Percentiles rank a stretch among this genome's conserved stretches.
Evolutionary conservation across 2,888 invertebrate genomes (phyloP).

Genomic region (Craniophora ligustri): DNA sequence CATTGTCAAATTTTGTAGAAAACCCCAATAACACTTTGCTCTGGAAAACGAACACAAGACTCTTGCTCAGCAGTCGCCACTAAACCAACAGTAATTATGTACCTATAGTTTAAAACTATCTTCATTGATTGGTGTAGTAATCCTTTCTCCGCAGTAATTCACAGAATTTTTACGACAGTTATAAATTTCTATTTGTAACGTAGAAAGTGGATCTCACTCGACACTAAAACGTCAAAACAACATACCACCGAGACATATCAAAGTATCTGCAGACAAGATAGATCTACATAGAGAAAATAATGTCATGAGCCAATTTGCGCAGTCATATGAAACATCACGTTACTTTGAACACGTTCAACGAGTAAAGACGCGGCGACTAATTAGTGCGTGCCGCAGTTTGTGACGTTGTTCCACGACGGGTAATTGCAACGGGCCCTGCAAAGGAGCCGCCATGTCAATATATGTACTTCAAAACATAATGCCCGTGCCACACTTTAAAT

Average conservation of each 20-base stretch:
- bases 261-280: neutral
- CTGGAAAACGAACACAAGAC: no score
- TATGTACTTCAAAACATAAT: neutral
- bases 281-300: slow-evolving; percentile 1
- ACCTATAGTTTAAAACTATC: no score
- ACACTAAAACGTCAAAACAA: neutral
- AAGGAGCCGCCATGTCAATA: neutral
- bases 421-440: slow-evolving; percentile 15
- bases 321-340: slow-evolving; percentile 18
- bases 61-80: no score
- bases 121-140: no score
- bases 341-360: slow-evolving; percentile 13
- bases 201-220: no score
- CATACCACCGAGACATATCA: neutral
- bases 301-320: neutral
- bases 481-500: neutral
- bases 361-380: slow-evolving; percentile 36
- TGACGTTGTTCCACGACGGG: slow-evolving; percentile 22
- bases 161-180: no score
- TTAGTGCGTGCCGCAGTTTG: slow-evolving; percentile 42
- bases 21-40: no score
- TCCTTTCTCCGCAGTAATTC: no score
- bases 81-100: no score
- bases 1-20: no score
- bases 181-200: no score